Percentiles rank a stretch among this genome's conserved stretches.
Conservation (phyloP, 2,888 invertebrate species). For the Epinotia bilunana region DNA sequence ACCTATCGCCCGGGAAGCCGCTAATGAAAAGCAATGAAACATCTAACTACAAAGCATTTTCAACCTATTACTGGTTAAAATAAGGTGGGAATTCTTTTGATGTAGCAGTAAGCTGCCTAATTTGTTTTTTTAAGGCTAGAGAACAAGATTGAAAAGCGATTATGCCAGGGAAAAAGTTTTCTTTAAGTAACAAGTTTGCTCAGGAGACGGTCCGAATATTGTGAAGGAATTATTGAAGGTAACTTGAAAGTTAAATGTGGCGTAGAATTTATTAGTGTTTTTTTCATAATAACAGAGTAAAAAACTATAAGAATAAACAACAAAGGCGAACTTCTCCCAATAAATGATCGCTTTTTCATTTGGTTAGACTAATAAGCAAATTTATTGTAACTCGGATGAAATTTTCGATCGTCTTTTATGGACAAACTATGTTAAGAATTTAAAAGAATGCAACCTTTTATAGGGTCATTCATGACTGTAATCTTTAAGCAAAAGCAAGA, state of each 20-base stretch:
- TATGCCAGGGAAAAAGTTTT: slow-evolving; percentile 38
- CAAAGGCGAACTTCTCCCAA: too few species aligned
- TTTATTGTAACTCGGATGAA: too few species aligned
- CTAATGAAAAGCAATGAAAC: slow-evolving; percentile 38
- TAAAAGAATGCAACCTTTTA: background rate
- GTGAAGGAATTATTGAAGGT: slow-evolving; percentile 4
- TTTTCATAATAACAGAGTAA: too few species aligned
- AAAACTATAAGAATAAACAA: too few species aligned
- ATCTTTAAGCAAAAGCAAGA: background rate
- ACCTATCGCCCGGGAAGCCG: slow-evolving; percentile 16
- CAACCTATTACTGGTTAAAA: background rate
- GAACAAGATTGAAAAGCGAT: slow-evolving; percentile 39
- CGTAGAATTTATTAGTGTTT: background rate
- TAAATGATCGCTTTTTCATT: too few species aligned
- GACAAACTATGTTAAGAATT: background rate
- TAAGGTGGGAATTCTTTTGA: background rate
- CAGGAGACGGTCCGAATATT: slow-evolving; percentile 9
- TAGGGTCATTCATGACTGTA: background rate
- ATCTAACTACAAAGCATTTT: background rate
- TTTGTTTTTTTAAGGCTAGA: slow-evolving; percentile 27
- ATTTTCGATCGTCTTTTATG: background rate
- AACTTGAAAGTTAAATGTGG: slow-evolving; percentile 6
- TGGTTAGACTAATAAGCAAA: too few species aligned
- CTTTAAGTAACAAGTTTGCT: slow-evolving; percentile 40
- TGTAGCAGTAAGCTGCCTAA: slow-evolving; percentile 9